Base-by-base conservation (phyloP, 2,113 vertebrate genomes). In the Vulpes vulpes region DNA sequence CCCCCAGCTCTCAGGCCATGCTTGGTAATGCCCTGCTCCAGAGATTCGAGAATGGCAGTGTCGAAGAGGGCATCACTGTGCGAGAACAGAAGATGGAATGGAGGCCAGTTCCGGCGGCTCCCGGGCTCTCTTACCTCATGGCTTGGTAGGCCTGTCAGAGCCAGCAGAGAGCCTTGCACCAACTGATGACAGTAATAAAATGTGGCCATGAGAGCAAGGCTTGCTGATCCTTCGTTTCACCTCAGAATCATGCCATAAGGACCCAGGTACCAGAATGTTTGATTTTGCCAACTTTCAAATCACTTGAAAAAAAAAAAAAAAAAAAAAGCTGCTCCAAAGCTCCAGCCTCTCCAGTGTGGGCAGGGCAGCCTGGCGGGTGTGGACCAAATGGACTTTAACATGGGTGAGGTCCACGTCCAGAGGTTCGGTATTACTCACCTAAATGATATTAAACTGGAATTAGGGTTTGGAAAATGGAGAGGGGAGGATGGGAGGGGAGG, bases 361-460 rank as follows among this genome's bases (percentile, higher is more conserved):
- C 49, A 95, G 86, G 96, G 92, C 95, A 57, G 27, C 55, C 32
- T 69, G 53, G 64, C 0, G 55, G 86, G 89, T 87, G 86, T 96
- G 74, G 35, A 84, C 64, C 60, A 76, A 15, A 35, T 88, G 95
- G 82, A 97, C 93, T 97, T 98, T 96, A 96, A 65, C 49, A 55
- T 74, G 91, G 96, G 95, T 92, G 96, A 95, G 80, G 97, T 96
- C 30, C 51, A 3, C 30, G 62, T 57, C 19, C 55, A 78, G 64
- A 97, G 64, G 76, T 49, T 97, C 27, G n/a, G 69, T 17, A 69
- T 97, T 97, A 97, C 73, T 97, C 89, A 97, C 15, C 69, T 59
- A 91, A 71, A 53, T 92, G 62, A 78, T 74, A 73, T 87, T 57
- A 74, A 91, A 96, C 38, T 96, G 89, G 78, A 93, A 73, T 57